phyloP scores from a whole-genome alignment of 1,140 invertebrate genomes.

The Danaus plexippus region DNA sequence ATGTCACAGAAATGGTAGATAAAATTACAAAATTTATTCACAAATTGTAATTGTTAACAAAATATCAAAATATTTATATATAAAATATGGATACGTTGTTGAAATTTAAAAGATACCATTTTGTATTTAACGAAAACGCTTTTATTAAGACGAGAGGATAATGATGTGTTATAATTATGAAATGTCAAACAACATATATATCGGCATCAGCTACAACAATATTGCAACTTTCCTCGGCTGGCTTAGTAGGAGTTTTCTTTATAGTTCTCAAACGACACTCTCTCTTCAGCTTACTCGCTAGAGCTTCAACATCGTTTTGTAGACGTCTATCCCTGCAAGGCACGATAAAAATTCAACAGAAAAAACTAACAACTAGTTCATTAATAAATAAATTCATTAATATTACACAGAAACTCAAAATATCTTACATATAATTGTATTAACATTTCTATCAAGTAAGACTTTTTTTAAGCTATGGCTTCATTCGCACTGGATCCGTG shows the following conservation, averaged over 20 bases:
- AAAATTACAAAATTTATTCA: not conserved
- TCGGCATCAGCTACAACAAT: slow-evolving; percentile 45
- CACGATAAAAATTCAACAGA: not conserved
- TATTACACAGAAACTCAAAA: not conserved
- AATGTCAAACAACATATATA: slow-evolving; percentile 41
- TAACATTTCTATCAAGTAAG: not conserved
- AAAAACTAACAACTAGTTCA: not conserved
- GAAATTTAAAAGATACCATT: too few relatives aligned
- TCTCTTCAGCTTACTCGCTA: slow-evolving; percentile 42
- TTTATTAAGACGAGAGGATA: not conserved
- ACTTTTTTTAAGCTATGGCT: too few relatives aligned
- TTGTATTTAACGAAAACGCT: too few relatives aligned
- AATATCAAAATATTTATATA: too few relatives aligned
- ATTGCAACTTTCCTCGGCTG: slow-evolving; percentile 45
- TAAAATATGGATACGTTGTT: too few relatives aligned
- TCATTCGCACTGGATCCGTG: too few relatives aligned
- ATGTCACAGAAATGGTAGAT: not conserved
- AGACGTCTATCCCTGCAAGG: slow-evolving; percentile 45
- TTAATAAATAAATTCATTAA: too few relatives aligned
- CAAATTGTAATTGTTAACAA: not conserved
- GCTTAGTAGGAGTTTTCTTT: slow-evolving; percentile 20
- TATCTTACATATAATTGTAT: slow-evolving; percentile 2
- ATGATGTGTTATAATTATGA: slow-evolving; percentile 1
- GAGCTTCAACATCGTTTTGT: slow-evolving; percentile 42
- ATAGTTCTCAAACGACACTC: slow-evolving; percentile 32